These are phyloP conservation scores for Calephelis perditalis DNA, from an alignment of 2,888 invertebrate species.

Conservation along the genomic window DNA sequence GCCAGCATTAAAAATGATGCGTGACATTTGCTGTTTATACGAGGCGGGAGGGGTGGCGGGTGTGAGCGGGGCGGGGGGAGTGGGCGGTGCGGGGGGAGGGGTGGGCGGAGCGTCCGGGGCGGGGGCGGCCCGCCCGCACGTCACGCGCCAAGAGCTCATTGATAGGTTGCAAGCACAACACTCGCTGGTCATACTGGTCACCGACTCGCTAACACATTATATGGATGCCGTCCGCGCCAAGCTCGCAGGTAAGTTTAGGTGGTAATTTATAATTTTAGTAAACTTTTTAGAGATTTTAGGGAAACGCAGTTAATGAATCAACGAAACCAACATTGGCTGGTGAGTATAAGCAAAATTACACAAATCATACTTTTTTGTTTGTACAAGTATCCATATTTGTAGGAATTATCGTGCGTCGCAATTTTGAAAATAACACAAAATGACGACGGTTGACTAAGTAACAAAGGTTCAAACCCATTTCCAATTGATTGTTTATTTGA, in stretches of 20 bases:
- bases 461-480: too few species aligned
- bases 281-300: too few species aligned
- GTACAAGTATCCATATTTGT: too few species aligned
- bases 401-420: too few species aligned
- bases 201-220: conserved; percentile 93
- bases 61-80: conserved; percentile 28
- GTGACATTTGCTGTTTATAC: conserved; percentile 96
- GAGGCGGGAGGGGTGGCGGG: conserved; percentile 84
- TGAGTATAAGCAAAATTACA: too few species aligned
- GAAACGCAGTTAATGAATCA: too few species aligned
- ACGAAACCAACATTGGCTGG: too few species aligned
- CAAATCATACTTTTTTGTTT: too few species aligned
- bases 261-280: not conserved
- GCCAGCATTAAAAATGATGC: conserved; percentile 96
- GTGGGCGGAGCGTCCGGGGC: conserved; percentile 27
- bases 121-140: conserved; percentile 60
- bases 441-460: too few species aligned
- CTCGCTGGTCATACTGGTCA: conserved; percentile 94
- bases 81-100: not conserved
- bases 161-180: conserved; percentile 94
- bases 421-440: too few species aligned
- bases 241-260: conserved; percentile 43
- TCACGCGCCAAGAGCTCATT: conserved; percentile 85
- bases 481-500: too few species aligned
- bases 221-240: conserved; percentile 90